These are phyloP conservation scores for Drosophila prosaltans DNA, from an alignment of 1,140 invertebrate species.

Conservation along the genomic window DNA sequence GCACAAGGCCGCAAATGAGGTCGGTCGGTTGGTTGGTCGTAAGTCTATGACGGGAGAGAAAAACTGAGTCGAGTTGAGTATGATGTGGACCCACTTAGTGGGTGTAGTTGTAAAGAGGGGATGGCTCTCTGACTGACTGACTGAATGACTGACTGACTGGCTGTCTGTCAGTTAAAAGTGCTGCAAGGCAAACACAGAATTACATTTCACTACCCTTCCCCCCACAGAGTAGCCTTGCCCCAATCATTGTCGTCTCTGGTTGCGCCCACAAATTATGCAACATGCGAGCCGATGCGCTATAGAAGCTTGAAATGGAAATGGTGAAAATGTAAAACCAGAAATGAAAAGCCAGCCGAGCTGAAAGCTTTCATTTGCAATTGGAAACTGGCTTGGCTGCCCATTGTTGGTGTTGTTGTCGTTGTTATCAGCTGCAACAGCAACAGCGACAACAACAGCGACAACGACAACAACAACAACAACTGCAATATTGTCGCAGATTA, in stretches of 20 bases:
- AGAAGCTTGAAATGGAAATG: slow-evolving; percentile 62
- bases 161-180: slow-evolving; percentile 57
- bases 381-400: slow-evolving; percentile 26
- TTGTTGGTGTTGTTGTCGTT: slow-evolving; percentile 43
- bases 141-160: slow-evolving; percentile 16
- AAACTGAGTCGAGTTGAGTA: slow-evolving; percentile 31
- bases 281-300: slow-evolving; percentile 50
- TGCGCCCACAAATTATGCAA: slow-evolving; percentile 76
- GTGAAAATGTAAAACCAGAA: slow-evolving; percentile 72
- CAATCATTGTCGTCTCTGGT: slow-evolving; percentile 57
- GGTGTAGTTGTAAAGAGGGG: slow-evolving; percentile 33
- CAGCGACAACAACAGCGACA: slow-evolving; percentile 18
- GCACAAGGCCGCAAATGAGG: slow-evolving; percentile 71
- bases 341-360: slow-evolving; percentile 72
- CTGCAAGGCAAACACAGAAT: slow-evolving; percentile 72
- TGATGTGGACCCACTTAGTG: slow-evolving; percentile 23
- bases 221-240: slow-evolving; percentile 31
- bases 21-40: slow-evolving; percentile 7
- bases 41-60: slow-evolving; percentile 21
- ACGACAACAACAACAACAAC: slow-evolving; percentile 24
- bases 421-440: slow-evolving; percentile 42
- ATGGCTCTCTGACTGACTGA: slow-evolving; percentile 20
- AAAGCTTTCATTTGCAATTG: slow-evolving; percentile 66
- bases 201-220: slow-evolving; percentile 27
- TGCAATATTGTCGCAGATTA: slow-evolving; percentile 50